Evolutionary conservation across 2,888 invertebrate species (phyloP).

Genomic region (Eupelmus urozonus): DNA sequence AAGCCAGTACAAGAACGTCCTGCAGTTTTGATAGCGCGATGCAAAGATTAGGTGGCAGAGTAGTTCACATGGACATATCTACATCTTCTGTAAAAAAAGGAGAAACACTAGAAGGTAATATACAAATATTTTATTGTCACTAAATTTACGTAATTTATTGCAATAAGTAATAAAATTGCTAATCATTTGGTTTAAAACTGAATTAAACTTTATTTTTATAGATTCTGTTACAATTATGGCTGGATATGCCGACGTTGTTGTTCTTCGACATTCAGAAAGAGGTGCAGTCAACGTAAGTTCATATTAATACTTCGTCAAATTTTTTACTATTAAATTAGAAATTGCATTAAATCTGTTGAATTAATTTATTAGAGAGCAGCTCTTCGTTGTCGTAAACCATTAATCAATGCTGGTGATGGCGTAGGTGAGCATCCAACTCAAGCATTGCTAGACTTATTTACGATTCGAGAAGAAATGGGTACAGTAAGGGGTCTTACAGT

Average conservation of each 20-base stretch:
- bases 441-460: slow-evolving; percentile 97
- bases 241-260: slow-evolving; percentile 95
- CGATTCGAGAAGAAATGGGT: slow-evolving; percentile 98
- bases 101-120: slow-evolving; percentile 90
- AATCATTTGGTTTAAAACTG: slow-evolving; percentile 2
- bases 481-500: slow-evolving; percentile 98
- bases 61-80: slow-evolving; percentile 92
- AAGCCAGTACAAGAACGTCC: slow-evolving; percentile 97
- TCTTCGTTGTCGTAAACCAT: slow-evolving; percentile 89
- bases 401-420: slow-evolving; percentile 99
- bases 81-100: slow-evolving; percentile 98
- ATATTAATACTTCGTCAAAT: too few species aligned
- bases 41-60: slow-evolving; percentile 95
- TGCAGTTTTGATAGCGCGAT: slow-evolving; percentile 98
- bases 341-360: neutral
- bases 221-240: slow-evolving; percentile 92
- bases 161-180: slow-evolving; percentile 58
- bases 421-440: slow-evolving; percentile 98
- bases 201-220: slow-evolving; percentile 4
- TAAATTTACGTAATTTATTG: neutral
- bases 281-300: slow-evolving; percentile 91
- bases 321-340: neutral
- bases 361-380: slow-evolving; percentile 85
- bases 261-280: slow-evolving; percentile 94
- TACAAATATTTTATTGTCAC: neutral